Conservation (phyloP, 2,888 invertebrate genomes). For the Agonum fuliginosum region DNA sequence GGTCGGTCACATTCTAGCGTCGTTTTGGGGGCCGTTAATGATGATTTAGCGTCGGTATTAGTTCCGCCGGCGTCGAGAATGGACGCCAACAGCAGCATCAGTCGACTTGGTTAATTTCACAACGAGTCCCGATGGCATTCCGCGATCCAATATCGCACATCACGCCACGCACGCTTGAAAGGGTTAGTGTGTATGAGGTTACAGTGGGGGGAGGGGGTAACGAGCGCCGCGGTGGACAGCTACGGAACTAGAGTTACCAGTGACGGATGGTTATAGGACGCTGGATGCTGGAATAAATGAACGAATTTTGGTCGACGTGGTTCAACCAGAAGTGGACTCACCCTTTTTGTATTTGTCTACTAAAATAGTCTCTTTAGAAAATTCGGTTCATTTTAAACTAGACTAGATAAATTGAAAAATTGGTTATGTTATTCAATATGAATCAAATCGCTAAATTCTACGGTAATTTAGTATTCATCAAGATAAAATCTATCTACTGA, state of each 20-base stretch:
- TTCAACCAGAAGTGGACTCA: background rate
- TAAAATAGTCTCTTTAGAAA: too few relatives aligned
- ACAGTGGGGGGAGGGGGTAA: background rate
- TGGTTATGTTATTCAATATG: too few relatives aligned
- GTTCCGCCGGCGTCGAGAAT: constrained; percentile 28
- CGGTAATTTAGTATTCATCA: too few relatives aligned
- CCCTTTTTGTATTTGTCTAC: background rate
- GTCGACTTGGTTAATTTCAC: constrained; percentile 56
- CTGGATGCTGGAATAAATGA: constrained; percentile 37
- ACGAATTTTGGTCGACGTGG: constrained; percentile 16
- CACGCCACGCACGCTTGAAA: constrained; percentile 36
- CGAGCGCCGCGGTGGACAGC: background rate
- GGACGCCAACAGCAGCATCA: constrained; percentile 31
- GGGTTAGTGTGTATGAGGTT: constrained; percentile 37
- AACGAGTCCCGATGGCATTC: constrained; percentile 58
- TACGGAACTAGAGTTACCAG: background rate
- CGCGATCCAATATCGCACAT: constrained; percentile 57
- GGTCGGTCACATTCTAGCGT: constrained; percentile 27
- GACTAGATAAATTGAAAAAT: too few relatives aligned
- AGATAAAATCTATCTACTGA: too few relatives aligned
- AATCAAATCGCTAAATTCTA: too few relatives aligned
- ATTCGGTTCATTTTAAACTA: too few relatives aligned
- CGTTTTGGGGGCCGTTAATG: constrained; percentile 56
- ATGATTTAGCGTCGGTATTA: constrained; percentile 55
- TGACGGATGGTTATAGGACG: constrained; percentile 39